Evolutionary conservation across 1,140 invertebrate species (phyloP).

Genomic region (Leptinotarsa texana): DNA sequence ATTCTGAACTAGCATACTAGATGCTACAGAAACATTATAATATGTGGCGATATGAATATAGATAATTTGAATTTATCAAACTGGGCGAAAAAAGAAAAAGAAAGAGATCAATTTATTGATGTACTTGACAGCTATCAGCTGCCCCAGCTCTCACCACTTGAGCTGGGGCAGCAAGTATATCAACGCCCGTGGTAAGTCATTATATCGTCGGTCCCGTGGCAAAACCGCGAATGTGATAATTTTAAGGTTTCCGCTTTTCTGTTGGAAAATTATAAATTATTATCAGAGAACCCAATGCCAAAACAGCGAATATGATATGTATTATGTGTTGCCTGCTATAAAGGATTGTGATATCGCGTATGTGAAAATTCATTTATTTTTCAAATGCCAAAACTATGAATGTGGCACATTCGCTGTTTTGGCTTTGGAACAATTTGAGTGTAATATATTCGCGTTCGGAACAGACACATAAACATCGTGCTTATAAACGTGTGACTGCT

Average conservation of each 20-base stretch:
- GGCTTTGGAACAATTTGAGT: slow-evolving; percentile 12
- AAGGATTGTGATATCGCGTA: slow-evolving; percentile 10
- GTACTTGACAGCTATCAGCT: no score
- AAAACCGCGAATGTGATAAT: slow-evolving; percentile 23
- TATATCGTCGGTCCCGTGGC: slow-evolving; percentile 6
- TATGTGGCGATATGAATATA: no score
- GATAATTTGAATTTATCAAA: no score
- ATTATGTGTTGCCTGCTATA: slow-evolving; percentile 18
- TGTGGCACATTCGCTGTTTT: slow-evolving; percentile 18
- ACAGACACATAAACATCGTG: slow-evolving; percentile 6
- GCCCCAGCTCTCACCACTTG: no score
- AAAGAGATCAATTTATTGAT: no score
- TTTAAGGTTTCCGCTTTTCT: slow-evolving; percentile 9
- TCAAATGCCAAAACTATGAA: slow-evolving; percentile 16
- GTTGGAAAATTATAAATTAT: slow-evolving; percentile 15
- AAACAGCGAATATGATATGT: slow-evolving; percentile 14
- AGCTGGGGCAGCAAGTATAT: no score
- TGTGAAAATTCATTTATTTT: slow-evolving; percentile 11
- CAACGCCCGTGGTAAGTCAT: no score
- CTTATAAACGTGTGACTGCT: not conserved
- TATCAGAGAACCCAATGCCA: slow-evolving; percentile 17
- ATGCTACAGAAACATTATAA: no score
- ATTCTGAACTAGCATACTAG: no score
- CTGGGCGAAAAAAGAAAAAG: no score
- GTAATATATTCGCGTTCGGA: not conserved